Evolutionary conservation across 2,888 invertebrate species (phyloP), one percentile per base, ranked within the genome.

Genomic region (Coleophora deauratella): DNA sequence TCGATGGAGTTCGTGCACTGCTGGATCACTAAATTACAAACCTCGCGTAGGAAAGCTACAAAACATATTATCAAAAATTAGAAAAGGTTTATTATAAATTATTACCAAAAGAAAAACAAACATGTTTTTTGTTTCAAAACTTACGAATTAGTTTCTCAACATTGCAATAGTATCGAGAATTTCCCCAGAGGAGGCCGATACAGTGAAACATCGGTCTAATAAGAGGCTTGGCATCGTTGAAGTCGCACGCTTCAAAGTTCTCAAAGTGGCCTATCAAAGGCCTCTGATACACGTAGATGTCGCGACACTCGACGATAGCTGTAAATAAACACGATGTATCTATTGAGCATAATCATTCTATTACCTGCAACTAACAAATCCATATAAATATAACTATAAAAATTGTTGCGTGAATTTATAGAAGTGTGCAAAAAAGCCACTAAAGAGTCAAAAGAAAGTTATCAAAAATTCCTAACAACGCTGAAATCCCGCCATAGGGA

Each of bases 101-200:
- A n/a, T n/a, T n/a, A n/a, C n/a, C n/a, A n/a, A n/a, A n/a, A n/a
- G n/a, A n/a, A n/a, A n/a, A n/a, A n/a, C n/a, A n/a, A n/a, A n/a
- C n/a, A n/a, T n/a, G n/a, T n/a, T n/a, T n/a, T n/a, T n/a, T 21
- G 6, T 6, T 6, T 6, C 21, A 4, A 4, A 31, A 68, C 82
- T 66, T 55, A 86, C 86, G 85, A 52, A 84, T 84, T 27, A 86
- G 64, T 55, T 84, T 86, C 35, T 88, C 88, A 2, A 88, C 86
- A 6, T 80, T 87, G 62, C 92, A 91, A 62, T 91, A 95, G 62
- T 93, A 93, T 57, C 89, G 87, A 0, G 95, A 96, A 65, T 93
- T 91, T 0, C 92, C 91, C 97, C 97, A 98, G 12, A 95, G 81
- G 8, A 97, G 76, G 15, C 94, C 94, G 3, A 96, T 87, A 37